These are phyloP conservation scores for Temnopleurus reevesii DNA, from an alignment of 53 echinoderm and acorn worm species.

Conservation along the genomic window DNA sequence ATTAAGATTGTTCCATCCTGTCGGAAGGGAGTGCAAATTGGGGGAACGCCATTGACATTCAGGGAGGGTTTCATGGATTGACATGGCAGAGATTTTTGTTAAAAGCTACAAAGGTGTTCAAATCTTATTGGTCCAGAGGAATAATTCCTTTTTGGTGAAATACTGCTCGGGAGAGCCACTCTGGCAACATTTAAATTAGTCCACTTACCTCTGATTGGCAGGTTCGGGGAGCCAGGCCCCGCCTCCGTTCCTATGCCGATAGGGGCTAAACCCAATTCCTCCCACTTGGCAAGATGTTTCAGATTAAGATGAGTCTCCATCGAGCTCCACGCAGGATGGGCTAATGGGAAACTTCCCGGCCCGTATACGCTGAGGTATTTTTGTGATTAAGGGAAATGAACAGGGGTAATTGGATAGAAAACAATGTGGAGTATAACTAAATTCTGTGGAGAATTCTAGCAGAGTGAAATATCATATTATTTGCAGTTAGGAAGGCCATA, in stretches of 20 bases:
- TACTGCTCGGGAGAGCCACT: conserved; percentile 37
- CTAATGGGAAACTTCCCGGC: conserved; percentile 58
- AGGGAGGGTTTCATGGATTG: not conserved
- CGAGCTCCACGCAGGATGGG: conserved; percentile 6
- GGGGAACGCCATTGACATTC: conserved; percentile 23
- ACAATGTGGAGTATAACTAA: conserved; percentile 7
- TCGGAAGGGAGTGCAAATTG: conserved; percentile 25
- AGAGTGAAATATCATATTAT: conserved; percentile 3
- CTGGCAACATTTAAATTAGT: conserved; percentile 47
- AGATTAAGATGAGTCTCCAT: conserved; percentile 43
- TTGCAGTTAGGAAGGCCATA: conserved; percentile 4
- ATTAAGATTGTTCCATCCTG: not conserved
- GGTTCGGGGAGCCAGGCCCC: conserved; percentile 5
- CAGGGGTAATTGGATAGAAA: conserved; percentile 22
- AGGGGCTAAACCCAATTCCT: conserved; percentile 34
- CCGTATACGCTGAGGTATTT: conserved; percentile 50
- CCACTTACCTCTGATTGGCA: conserved; percentile 48
- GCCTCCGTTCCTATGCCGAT: not conserved
- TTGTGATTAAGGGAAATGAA: conserved; percentile 53
- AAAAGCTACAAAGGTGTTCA: too few species aligned
- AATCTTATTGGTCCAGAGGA: too few species aligned
- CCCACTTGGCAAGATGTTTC: conserved; percentile 40
- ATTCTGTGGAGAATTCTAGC: conserved; percentile 4
- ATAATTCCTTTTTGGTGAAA: too few species aligned
- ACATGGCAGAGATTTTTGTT: too few species aligned